These are phyloP conservation scores for Bruchidius siliquastri DNA, from an alignment of 2,888 invertebrate genomes.

Conservation along the genomic window DNA sequence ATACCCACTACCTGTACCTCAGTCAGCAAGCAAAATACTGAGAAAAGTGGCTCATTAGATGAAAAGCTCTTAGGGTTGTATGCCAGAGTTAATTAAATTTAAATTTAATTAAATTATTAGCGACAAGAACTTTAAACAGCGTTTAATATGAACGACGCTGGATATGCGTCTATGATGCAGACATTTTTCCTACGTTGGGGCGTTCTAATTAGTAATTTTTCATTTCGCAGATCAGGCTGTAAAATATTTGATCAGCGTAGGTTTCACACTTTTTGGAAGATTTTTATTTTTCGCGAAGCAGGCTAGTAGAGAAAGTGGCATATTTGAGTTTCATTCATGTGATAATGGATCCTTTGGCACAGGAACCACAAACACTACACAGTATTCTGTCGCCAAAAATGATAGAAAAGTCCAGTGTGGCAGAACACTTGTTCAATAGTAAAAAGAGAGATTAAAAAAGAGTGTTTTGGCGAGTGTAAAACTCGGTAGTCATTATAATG, in stretches of 20 bases:
- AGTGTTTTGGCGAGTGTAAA: no score
- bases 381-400: no score
- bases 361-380: no score
- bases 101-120: not conserved
- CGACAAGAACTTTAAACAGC: not conserved
- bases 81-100: not conserved
- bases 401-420: no score
- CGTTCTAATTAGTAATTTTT: not conserved
- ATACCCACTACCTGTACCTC: not conserved
- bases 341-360: no score
- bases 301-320: no score
- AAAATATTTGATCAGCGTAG: not conserved
- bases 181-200: not conserved
- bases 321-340: no score
- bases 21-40: not conserved
- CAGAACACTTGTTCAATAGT: no score
- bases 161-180: not conserved
- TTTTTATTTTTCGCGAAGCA: no score
- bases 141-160: not conserved
- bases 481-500: no score
- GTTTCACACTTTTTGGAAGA: no score
- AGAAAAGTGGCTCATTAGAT: not conserved
- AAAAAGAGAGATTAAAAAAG: no score
- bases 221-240: not conserved
- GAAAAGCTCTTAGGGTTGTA: not conserved